A percentile compares a stretch with the other conserved stretches of the same genome.
Conservation (phyloP, 1,140 invertebrate genomes). For the Meteorus sp. region DNA sequence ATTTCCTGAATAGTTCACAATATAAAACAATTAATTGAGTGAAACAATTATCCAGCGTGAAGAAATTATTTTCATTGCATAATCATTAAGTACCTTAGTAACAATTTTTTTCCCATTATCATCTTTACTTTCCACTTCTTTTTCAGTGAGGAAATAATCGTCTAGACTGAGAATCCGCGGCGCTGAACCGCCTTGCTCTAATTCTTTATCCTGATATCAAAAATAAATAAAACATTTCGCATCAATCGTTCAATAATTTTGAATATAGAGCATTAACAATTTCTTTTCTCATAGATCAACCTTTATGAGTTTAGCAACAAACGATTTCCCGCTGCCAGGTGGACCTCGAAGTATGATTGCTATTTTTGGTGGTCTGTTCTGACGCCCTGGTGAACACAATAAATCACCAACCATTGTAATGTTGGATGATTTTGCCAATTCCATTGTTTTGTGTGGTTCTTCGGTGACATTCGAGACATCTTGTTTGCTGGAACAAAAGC, state of each 20-base stretch:
- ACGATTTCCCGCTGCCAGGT: constrained; percentile 88
- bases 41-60: too few relatives aligned
- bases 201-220: constrained; percentile 69
- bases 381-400: constrained; percentile 71
- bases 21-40: constrained; percentile 21
- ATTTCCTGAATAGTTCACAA: constrained; percentile 67
- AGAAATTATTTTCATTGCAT: constrained; percentile 3
- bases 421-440: constrained; percentile 50
- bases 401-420: constrained; percentile 79
- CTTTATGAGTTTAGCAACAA: constrained; percentile 85
- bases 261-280: background rate
- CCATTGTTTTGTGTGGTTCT: constrained; percentile 42
- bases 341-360: constrained; percentile 88
- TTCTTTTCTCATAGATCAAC: constrained; percentile 47
- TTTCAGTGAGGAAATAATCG: constrained; percentile 94
- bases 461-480: background rate
- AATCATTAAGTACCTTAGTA: constrained; percentile 59
- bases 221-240: constrained; percentile 5
- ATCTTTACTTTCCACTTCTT: constrained; percentile 78
- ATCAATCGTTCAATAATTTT: background rate
- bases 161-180: constrained; percentile 91
- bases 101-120: constrained; percentile 77
- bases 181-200: constrained; percentile 75
- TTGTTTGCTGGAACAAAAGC: constrained; percentile 33
- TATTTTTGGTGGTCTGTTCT: constrained; percentile 77